A percentile compares a stretch with the other conserved stretches of the same genome.
These are phyloP conservation scores for Podabrus alpinus DNA, from an alignment of 2,888 invertebrate species.

Conservation along the genomic window DNA sequence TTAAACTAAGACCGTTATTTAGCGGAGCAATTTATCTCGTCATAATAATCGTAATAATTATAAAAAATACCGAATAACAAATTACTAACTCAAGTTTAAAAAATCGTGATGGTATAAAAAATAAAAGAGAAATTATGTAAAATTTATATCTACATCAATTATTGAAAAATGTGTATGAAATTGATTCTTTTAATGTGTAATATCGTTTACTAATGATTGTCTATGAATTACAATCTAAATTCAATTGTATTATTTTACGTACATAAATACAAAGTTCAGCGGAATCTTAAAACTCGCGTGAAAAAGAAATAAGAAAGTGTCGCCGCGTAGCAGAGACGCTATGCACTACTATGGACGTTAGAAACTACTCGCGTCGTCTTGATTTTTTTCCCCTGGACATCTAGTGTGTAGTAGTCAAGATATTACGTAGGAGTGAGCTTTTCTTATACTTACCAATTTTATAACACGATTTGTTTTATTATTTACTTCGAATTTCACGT, in stretches of 20 bases:
- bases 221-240: neutral
- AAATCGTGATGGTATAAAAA: neutral
- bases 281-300: conserved; percentile 6
- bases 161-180: neutral
- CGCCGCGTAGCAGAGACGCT: conserved; percentile 50
- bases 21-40: neutral
- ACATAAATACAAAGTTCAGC: conserved; percentile 11
- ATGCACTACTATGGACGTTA: conserved; percentile 43
- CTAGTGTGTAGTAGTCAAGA: conserved; percentile 54
- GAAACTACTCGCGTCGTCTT: conserved; percentile 38
- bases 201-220: neutral
- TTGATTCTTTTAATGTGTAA: neutral
- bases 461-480: neutral
- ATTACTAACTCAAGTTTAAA: neutral
- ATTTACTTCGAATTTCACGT: neutral
- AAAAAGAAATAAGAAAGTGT: conserved; percentile 44
- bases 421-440: conserved; percentile 31
- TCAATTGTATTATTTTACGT: neutral
- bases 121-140: neutral
- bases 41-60: neutral
- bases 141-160: neutral
- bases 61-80: neutral
- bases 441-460: neutral
- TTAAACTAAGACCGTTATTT: neutral
- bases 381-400: conserved; percentile 46